Evolutionary conservation across 2,113 vertebrate species (phyloP), one percentile per base, ranked within the genome.

Genomic region (Pleuronectes platessa): DNA sequence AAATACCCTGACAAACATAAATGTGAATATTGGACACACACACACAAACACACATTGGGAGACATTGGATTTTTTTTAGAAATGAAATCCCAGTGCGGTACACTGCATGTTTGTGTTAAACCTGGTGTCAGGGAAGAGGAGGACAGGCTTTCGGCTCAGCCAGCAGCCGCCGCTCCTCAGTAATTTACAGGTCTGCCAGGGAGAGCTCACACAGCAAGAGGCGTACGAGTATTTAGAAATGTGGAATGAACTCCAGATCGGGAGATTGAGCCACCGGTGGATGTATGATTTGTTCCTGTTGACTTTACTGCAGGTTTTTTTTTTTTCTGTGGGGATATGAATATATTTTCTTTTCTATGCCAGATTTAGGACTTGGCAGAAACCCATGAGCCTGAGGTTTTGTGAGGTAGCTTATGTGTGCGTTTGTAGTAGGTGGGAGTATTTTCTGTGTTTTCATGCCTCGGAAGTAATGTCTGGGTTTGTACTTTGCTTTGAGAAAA

Each of bases 251-350:
- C 61, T 79, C 58, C 70, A 6, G 62, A 78, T 70, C 55, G 11
- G 71, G 55, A 61, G 68, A 85, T 78, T 56, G 58, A 82, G 63
- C 68, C 40, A 61, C 67, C 2, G 45, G 79, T 89, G 76, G 64
- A 78, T 83, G 55, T 53, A 18, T 49, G 80, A 84, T 86, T 73
- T 72, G 55, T 83, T 80, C 58, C 64, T 91, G 73, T 92, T 90
- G 80, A 87, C 80, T 87, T 83, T 73, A 71, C 82, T 79, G 62
- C 68, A 69, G 85, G 12, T 24, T 80, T 79, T 74, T 85, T 82
- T 70, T 85, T 80, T 70, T 75, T 26, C 90, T 79, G 18, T 76
- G 21, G 71, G 77, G 78, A 83, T 79, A 47, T 78, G 66, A 76
- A 83, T 60, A 68, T 80, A 75, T 77, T 85, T 86, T 27, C 58